phyloP scores from a whole-genome alignment of 2,888 invertebrate genomes.

The Lepidochrysops patricia region DNA sequence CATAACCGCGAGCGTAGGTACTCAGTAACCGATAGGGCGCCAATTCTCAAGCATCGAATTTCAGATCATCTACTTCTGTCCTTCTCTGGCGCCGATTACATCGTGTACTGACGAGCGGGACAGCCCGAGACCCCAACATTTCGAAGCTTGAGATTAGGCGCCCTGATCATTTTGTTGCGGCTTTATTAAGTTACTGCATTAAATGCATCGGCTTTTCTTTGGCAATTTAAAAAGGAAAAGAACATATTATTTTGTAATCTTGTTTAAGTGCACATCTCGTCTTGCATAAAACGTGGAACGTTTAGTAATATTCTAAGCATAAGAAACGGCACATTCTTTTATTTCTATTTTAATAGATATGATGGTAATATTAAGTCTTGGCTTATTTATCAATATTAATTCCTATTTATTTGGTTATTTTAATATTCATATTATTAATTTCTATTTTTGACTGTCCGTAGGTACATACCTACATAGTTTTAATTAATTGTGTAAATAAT shows the following conservation, averaged over 20 bases:
- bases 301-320: slow-evolving; percentile 36
- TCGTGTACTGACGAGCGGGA: too few species aligned
- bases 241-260: slow-evolving; percentile 37
- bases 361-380: not conserved
- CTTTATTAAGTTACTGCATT: slow-evolving; percentile 45
- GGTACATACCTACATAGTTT: too few species aligned
- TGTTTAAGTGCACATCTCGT: slow-evolving; percentile 40
- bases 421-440: not conserved
- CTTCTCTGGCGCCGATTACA: too few species aligned
- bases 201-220: slow-evolving; percentile 33
- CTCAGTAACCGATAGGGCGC: slow-evolving; percentile 48
- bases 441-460: too few species aligned
- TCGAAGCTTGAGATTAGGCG: too few species aligned
- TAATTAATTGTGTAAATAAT: too few species aligned
- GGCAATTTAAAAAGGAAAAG: slow-evolving; percentile 34
- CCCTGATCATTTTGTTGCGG: slow-evolving; percentile 47
- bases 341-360: slow-evolving; percentile 10
- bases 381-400: not conserved
- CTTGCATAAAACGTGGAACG: slow-evolving; percentile 38
- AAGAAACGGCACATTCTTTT: slow-evolving; percentile 31
- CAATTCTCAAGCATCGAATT: too few species aligned
- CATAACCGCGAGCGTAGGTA: slow-evolving; percentile 53
- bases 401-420: not conserved
- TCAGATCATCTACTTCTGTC: too few species aligned
- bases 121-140: too few species aligned